Base-by-base conservation (phyloP, 2,888 invertebrate genomes). In the Euplexia lucipara region DNA sequence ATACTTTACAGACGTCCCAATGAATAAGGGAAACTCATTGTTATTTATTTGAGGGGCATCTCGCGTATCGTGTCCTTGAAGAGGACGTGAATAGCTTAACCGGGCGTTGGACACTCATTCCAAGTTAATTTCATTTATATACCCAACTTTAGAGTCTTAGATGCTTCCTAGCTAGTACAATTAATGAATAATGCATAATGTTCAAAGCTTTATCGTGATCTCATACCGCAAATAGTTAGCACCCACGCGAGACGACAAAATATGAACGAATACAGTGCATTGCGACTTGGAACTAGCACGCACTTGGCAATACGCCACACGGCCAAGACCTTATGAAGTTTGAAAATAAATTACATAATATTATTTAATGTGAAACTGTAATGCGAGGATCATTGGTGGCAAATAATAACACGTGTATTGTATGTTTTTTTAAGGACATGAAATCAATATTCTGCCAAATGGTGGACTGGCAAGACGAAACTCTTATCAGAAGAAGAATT, bases 301-400 rank as follows among this genome's bases (percentile, higher is more conserved):
- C 48, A 66, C 69, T 72, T 82, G 82, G 78, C 75, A 65, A 37
- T 10, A 9, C 44, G 66, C 78, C 78, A 76, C 57, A 73, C 52
- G 68, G 57, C 59, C 48, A 57, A 42, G 66, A 68, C 58, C 68
- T 65, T 69, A 12, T 60, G 66, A 72, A 60, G 66, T 74, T 68
- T 62, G 58, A 52, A 54, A 44, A 26, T 30, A 60, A 44, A 66
- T 61, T 61, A 42, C 22, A 45, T 35, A 56, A 39, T 37, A 3
- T 26, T 5, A 26, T 26, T 2, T 26, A 3, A 5, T 26, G 32
- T 16, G 26, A 2, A 16, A 10, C 0, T 35, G n/a, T n/a, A 34
- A 26, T 35, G 22, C 14, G 35, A 34, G 5, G 9, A 30, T 20
- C 14, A 18, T 39, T 56, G n/a, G 10, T 32, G 39, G 10, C 32